phyloP scores from a whole-genome alignment of 2,888 invertebrate genomes.

The Merodon equestris region DNA sequence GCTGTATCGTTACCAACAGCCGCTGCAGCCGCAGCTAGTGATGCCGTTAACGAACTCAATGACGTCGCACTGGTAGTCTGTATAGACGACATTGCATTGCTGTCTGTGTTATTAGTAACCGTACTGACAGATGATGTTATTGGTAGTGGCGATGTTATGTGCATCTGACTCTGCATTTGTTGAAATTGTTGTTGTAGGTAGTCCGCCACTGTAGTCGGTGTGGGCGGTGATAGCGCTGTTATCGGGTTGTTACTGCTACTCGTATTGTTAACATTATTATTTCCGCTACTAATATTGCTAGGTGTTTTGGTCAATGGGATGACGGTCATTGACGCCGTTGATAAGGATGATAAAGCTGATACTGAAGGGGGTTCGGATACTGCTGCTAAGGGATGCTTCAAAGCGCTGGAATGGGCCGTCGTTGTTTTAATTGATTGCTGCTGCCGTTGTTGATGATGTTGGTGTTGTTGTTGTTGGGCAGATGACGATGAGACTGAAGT shows the following conservation, averaged over 20 bases:
- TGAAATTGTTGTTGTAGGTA: slow-evolving; percentile 67
- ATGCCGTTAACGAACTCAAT: slow-evolving; percentile 76
- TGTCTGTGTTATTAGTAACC: slow-evolving; percentile 59
- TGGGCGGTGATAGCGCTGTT: slow-evolving; percentile 70
- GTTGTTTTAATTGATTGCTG: slow-evolving; percentile 5
- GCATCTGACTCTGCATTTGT: slow-evolving; percentile 65
- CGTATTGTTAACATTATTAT: slow-evolving; percentile 47
- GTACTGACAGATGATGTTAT: slow-evolving; percentile 42
- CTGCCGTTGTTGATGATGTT: slow-evolving; percentile 57
- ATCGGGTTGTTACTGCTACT: slow-evolving; percentile 70
- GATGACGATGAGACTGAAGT: slow-evolving; percentile 39
- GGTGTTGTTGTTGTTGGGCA: slow-evolving; percentile 46
- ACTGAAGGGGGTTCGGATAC: no score
- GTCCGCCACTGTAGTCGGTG: slow-evolving; percentile 70
- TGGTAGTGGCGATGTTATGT: slow-evolving; percentile 53
- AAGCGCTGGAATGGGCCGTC: slow-evolving; percentile 5
- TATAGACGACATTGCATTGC: slow-evolving; percentile 61
- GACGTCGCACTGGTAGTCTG: slow-evolving; percentile 28
- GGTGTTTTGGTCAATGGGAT: slow-evolving; percentile 12
- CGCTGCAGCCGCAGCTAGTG: slow-evolving; percentile 73
- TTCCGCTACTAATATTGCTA: slow-evolving; percentile 42
- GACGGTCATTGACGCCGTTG: slow-evolving; percentile 34
- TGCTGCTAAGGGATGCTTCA: slow-evolving; percentile 21
- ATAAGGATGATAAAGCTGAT: no score
- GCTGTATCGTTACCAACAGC: slow-evolving; percentile 55